These are phyloP conservation scores for Cricetomys ansorgei DNA, from an alignment of 2,113 vertebrate species.

Conservation along the genomic window DNA sequence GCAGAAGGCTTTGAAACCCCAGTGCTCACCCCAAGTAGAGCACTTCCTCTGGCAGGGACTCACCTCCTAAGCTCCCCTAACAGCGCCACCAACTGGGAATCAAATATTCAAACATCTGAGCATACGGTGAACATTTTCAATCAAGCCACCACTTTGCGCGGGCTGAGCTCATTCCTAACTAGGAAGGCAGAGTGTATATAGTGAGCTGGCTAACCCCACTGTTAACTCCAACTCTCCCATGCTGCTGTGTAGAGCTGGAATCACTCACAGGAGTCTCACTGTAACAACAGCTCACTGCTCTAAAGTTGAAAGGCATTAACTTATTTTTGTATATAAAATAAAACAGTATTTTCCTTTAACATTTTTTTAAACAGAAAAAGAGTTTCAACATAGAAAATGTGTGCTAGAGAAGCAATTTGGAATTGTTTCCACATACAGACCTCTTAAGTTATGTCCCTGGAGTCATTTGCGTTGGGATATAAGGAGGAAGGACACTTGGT, in stretches of 20 bases:
- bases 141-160: not conserved
- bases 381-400: conserved; percentile 3
- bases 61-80: not conserved
- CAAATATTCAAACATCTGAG: not conserved
- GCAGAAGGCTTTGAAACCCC: not conserved
- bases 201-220: not conserved
- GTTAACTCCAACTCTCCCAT: not conserved
- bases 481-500: conserved; percentile 55
- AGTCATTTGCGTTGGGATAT: conserved; percentile 19
- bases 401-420: conserved; percentile 51
- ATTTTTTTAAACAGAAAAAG: conserved; percentile 32
- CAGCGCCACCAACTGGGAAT: not conserved
- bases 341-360: not conserved
- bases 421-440: conserved; percentile 50
- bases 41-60: not conserved
- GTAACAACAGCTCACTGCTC: not conserved
- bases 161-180: not conserved
- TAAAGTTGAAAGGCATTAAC: conserved; percentile 26
- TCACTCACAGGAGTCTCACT: not conserved
- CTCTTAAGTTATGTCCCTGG: conserved; percentile 59
- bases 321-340: conserved; percentile 46
- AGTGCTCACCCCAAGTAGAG: not conserved
- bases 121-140: not conserved
- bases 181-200: not conserved
- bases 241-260: not conserved